A percentile compares a stretch with the other conserved stretches of the same genome.
Conservation (phyloP, 2,888 invertebrate genomes). For the Idaea aversata region DNA sequence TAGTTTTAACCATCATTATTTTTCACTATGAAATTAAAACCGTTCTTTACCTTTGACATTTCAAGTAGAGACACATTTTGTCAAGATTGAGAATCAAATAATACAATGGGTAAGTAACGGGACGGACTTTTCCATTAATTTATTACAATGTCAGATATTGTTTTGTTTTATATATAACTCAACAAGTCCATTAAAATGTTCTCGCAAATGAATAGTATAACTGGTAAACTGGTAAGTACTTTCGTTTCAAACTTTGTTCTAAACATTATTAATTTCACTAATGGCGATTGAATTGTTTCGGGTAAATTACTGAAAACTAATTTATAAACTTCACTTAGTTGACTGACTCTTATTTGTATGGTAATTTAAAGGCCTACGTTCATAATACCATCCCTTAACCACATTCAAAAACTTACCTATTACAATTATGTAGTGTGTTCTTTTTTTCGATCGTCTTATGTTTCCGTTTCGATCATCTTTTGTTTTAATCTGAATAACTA, state of each 20-base stretch:
- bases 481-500: too few species aligned
- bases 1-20: too few species aligned
- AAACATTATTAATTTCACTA: not conserved
- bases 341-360: conserved; percentile 2
- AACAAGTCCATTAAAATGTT: conserved; percentile 1
- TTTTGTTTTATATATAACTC: not conserved
- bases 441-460: too few species aligned
- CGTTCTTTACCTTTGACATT: too few species aligned
- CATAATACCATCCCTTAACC: not conserved
- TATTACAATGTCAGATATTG: not conserved
- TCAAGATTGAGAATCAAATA: not conserved
- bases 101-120: not conserved
- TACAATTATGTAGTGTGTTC: not conserved
- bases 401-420: not conserved
- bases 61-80: not conserved
- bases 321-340: not conserved
- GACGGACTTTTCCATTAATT: not conserved
- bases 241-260: not conserved
- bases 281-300: conserved; percentile 1
- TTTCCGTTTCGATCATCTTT: too few species aligned
- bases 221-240: not conserved
- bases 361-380: not conserved
- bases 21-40: too few species aligned
- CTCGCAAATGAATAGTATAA: not conserved
- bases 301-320: conserved; percentile 1